Conservation (phyloP, 2,113 vertebrate species). For the Leptosomus discolor region DNA sequence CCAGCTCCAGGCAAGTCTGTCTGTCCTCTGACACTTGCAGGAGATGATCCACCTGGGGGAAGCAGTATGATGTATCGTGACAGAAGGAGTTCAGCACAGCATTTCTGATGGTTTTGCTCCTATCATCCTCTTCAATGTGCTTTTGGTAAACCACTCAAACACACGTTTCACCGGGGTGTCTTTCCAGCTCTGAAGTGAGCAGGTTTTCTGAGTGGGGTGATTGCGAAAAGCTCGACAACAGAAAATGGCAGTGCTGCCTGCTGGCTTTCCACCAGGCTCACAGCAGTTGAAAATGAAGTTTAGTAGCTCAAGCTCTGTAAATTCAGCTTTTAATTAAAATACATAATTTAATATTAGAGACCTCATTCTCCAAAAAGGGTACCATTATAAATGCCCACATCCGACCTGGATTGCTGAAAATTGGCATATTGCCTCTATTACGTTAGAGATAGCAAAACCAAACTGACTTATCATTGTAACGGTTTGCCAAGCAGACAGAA, state of each 20-base stretch:
- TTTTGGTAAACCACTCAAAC: neutral
- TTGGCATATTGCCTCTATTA: constrained; percentile 41
- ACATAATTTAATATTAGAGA: constrained; percentile 40
- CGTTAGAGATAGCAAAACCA: neutral
- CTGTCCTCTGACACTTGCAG: neutral
- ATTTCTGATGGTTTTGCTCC: neutral
- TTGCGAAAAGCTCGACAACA: neutral
- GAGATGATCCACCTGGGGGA: neutral
- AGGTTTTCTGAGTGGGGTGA: neutral
- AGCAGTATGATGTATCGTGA: fast-evolving
- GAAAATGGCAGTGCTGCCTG: neutral
- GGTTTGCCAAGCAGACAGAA: neutral
- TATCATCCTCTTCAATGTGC: fast-evolving
- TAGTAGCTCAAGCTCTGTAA: neutral
- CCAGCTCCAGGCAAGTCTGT: neutral
- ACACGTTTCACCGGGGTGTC: neutral
- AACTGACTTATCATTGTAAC: neutral
- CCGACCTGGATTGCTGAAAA: neutral
- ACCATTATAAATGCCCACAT: neutral
- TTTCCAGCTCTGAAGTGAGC: neutral
- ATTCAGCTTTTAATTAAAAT: constrained; percentile 59
- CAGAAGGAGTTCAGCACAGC: neutral
- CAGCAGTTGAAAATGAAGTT: neutral
- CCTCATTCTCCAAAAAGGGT: neutral
- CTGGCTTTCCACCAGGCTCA: neutral